Percentiles rank a stretch among this genome's conserved stretches.
Evolutionary conservation across 2,888 invertebrate genomes (phyloP).

Genomic region (Cordylochernes scorpioides): DNA sequence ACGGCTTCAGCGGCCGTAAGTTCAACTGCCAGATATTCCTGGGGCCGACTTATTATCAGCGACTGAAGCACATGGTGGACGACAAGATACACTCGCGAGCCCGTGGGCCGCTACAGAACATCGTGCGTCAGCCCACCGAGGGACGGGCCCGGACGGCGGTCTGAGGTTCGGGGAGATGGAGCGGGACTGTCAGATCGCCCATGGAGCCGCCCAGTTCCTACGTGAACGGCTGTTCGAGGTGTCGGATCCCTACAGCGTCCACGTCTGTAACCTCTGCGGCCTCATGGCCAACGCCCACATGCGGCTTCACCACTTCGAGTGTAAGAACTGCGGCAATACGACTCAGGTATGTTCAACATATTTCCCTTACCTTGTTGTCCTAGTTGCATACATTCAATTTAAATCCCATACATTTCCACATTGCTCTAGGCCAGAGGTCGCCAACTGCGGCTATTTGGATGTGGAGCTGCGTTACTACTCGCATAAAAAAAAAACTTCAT

Average conservation of each 20-base stretch:
- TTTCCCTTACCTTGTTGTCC: no score
- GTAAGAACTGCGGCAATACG: slow-evolving; percentile 95
- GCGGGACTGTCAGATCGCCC: slow-evolving; percentile 97
- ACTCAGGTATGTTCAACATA: no score
- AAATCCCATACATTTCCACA: no score
- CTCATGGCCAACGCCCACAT: slow-evolving; percentile 92
- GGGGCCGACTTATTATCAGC: slow-evolving; percentile 68
- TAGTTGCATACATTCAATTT: no score
- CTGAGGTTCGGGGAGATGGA: slow-evolving; percentile 99
- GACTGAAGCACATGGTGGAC: slow-evolving; percentile 99
- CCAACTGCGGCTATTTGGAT: no score
- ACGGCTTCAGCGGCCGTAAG: slow-evolving; percentile 92
- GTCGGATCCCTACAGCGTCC: slow-evolving; percentile 92
- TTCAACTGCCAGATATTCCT: slow-evolving; percentile 83
- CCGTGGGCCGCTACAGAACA: slow-evolving; percentile 86
- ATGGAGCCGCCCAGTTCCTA: slow-evolving; percentile 86
- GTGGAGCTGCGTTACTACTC: no score
- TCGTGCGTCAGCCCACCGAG: slow-evolving; percentile 97
- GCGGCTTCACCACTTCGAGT: slow-evolving; percentile 92
- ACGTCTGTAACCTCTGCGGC: slow-evolving; percentile 93
- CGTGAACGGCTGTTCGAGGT: slow-evolving; percentile 92
- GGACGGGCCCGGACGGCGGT: slow-evolving; percentile 94
- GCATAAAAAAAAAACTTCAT: no score
- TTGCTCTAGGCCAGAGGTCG: no score
- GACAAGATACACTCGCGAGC: slow-evolving; percentile 97